Base-by-base conservation (phyloP, 2,797 vertebrate species). In the Macropodus opercularis region DNA sequence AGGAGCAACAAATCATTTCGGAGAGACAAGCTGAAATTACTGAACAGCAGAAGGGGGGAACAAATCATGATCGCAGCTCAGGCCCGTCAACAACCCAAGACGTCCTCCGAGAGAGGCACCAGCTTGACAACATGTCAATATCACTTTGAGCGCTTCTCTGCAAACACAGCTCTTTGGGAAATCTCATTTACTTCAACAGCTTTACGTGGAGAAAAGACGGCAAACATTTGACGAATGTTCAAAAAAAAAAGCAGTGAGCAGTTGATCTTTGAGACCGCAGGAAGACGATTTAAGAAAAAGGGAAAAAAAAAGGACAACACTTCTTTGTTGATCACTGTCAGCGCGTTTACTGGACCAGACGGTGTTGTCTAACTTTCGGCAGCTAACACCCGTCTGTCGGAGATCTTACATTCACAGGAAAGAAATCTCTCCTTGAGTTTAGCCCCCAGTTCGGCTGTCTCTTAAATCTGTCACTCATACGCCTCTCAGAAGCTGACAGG, bases 321-420 rank as follows among this genome's bases (percentile, higher is more conserved):
- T 88, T 90, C 91, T 93, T 93, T 93, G 92, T 89, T 90, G 90
- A 92, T 93, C 92, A 93, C 92, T 93, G 92, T 92, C 92, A 92
- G 72, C 68, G 76, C 83, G 49, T 86, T 91, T 89, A 92, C 90
- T 83, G 85, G 89, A 90, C 90, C 87, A 91, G 91, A 92, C 90
- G 80, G 73, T 79, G 72, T 85, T 82, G 85, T 92, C 85, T 87
- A 87, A 90, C 80, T 88, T 85, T 84, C 62, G n/a, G 85, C 81
- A 78, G 84, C 80, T 68, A 75, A 75, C 76, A 58, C 66, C 78
- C 77, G 79, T 91, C 89, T 86, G 70, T 89, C 81, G 61, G 76
- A 88, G 87, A 91, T 91, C 85, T 89, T 85, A 87, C 82, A 36
- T 34, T 85, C 43, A 15, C 77, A 48, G 83, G 75, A 83, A 84